Conservation (phyloP, 2,888 invertebrate species). For the Diarsia rubi region DNA sequence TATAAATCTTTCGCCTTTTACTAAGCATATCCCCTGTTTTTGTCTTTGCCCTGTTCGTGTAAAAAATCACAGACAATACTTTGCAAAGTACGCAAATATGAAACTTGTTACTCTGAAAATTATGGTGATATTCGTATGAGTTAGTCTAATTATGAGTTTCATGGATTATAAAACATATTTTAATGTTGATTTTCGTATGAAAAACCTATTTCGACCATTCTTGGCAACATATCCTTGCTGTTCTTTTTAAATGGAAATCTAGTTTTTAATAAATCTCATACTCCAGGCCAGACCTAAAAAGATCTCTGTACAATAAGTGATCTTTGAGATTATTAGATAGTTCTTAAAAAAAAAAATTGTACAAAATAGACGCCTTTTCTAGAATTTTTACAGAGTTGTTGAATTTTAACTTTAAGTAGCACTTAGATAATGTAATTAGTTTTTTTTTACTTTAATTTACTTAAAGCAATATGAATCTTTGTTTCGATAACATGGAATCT, state of each 20-base stretch:
- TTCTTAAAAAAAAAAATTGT: constrained; percentile 72
- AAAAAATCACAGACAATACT: no score
- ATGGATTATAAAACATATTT: no score
- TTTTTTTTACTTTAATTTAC: constrained; percentile 64
- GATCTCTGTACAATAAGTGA: constrained; percentile 71
- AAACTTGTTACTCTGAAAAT: no score
- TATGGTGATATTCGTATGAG: no score
- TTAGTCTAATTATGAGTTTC: no score
- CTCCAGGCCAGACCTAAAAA: constrained; percentile 42
- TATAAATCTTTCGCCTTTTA: constrained; percentile 95
- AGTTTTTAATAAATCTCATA: not conserved
- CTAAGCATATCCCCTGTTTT: constrained; percentile 88
- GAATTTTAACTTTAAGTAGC: constrained; percentile 73
- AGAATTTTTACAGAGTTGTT: constrained; percentile 86
- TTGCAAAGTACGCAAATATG: no score
- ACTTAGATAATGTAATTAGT: constrained; percentile 63
- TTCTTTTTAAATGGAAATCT: not conserved
- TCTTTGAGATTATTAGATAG: constrained; percentile 85
- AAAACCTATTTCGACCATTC: no score
- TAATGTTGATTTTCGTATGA: no score
- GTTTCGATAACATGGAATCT: constrained; percentile 82
- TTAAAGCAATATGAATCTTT: constrained; percentile 75
- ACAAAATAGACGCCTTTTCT: constrained; percentile 82
- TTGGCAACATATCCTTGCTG: not conserved
- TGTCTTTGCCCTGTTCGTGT: no score